Evolutionary conservation across 2,113 vertebrate species (phyloP).

Genomic region (Paraplagusia blochii): DNA sequence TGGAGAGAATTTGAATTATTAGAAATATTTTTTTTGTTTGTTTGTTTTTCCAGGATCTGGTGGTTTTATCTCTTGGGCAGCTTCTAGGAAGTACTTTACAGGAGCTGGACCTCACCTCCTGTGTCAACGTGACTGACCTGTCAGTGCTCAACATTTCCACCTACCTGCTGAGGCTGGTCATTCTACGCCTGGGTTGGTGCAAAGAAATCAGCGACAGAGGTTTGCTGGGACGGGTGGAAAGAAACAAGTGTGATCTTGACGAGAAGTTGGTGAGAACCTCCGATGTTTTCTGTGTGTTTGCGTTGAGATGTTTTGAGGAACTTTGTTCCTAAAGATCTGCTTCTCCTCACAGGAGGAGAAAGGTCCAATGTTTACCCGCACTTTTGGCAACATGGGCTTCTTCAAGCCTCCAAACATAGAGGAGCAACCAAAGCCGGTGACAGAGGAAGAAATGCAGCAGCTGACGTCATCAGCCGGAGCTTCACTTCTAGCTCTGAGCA

Average conservation of each 20-base stretch:
- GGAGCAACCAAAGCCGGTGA: constrained; percentile 64
- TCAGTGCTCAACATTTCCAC: constrained; percentile 75
- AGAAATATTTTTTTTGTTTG: neutral
- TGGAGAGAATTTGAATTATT: neutral
- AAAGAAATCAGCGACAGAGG: constrained; percentile 83
- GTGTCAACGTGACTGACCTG: constrained; percentile 74
- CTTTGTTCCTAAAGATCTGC: accelerated
- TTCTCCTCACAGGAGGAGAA: constrained; percentile 55
- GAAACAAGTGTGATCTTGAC: constrained; percentile 28
- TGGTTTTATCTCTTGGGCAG: constrained; percentile 71
- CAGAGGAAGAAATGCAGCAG: constrained; percentile 58
- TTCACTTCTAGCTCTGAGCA: constrained; percentile 70
- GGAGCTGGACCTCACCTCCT: constrained; percentile 81
- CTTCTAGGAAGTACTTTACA: constrained; percentile 63
- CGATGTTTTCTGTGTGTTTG: neutral
- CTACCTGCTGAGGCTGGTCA: constrained; percentile 70
- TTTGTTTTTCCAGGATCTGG: constrained; percentile 68
- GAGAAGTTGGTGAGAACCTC: constrained; percentile 56
- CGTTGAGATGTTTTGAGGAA: neutral
- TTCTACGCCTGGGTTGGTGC: constrained; percentile 81
- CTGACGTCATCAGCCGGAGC: constrained; percentile 57
- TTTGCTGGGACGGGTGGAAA: constrained; percentile 75
- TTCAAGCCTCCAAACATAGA: constrained; percentile 73
- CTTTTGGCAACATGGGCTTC: constrained; percentile 81
- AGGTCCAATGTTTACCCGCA: constrained; percentile 75